Evolutionary conservation across 2,888 invertebrate species (phyloP).

Genomic region (Netelia inedita): DNA sequence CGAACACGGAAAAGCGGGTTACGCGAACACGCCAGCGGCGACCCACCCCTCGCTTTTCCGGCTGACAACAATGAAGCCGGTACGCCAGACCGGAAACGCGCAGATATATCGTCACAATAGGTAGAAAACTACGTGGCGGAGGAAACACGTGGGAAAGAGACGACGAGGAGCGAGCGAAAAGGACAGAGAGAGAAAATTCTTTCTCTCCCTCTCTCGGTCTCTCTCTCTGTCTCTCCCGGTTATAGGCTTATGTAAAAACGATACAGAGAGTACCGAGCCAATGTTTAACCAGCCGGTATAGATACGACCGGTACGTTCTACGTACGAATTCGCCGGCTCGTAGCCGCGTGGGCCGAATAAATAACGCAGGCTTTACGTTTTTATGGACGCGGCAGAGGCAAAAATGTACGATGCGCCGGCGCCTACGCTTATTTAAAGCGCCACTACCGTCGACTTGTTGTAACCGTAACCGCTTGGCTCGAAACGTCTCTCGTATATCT

Average conservation of each 20-base stretch:
- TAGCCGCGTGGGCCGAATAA: conserved; percentile 77
- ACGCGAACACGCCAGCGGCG: not conserved
- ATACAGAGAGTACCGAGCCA: conserved; percentile 1
- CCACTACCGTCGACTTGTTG: conserved; percentile 12
- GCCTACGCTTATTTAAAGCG: conserved; percentile 35
- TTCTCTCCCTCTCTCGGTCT: too few relatives aligned
- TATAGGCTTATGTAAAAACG: not conserved
- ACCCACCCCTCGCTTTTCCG: conserved; percentile 42
- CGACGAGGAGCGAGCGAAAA: not conserved
- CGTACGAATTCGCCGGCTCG: not conserved
- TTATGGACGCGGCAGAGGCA: conserved; percentile 72
- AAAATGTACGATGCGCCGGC: conserved; percentile 46
- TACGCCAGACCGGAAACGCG: conserved; percentile 51
- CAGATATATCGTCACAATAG: conserved; percentile 56
- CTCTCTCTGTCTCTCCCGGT: too few relatives aligned
- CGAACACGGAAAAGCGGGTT: conserved; percentile 21
- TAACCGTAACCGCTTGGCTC: conserved; percentile 33
- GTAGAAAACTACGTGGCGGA: conserved; percentile 38
- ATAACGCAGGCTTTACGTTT: conserved; percentile 81
- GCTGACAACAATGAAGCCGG: conserved; percentile 49
- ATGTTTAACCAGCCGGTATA: conserved; percentile 33
- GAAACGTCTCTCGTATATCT: not conserved
- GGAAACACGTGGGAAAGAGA: conserved; percentile 12
- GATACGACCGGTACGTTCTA: not conserved
- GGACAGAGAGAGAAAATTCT: not conserved